phyloP scores from a whole-genome alignment of 2,113 vertebrate genomes.

The Antechinus stuartii region DNA sequence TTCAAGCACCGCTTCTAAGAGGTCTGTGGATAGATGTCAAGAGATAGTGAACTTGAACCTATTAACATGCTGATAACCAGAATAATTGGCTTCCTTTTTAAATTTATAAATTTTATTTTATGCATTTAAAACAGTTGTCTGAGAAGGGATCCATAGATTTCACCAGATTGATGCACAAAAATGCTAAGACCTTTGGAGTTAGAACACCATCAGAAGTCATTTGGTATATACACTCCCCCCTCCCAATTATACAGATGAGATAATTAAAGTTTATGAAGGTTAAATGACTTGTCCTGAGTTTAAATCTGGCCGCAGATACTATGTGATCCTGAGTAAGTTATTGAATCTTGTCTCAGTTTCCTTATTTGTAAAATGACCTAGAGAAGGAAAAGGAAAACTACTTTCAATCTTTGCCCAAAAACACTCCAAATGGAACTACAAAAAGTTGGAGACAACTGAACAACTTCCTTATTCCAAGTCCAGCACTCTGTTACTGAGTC shows the following conservation, averaged over 20 bases:
- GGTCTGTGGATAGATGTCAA: background rate
- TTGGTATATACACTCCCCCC: background rate
- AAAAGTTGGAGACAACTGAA: background rate
- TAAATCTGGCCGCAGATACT: too few species aligned
- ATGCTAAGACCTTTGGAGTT: background rate
- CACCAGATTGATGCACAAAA: background rate
- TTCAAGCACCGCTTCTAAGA: background rate
- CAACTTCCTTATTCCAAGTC: too few species aligned
- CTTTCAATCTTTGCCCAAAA: background rate
- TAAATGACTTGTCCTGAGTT: background rate
- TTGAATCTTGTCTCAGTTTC: background rate
- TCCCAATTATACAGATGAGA: background rate
- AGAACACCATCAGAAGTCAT: background rate
- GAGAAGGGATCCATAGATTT: background rate
- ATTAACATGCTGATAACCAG: background rate
- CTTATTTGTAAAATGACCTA: background rate
- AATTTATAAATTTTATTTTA: background rate
- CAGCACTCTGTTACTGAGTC: too few species aligned
- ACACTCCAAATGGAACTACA: background rate
- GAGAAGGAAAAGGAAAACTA: background rate
- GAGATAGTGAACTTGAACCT: background rate
- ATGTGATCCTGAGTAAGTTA: too few species aligned
- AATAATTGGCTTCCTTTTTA: background rate
- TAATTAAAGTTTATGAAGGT: background rate
- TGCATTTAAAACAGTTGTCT: background rate